Percentiles rank a stretch among this genome's conserved stretches.
Conservation (phyloP, 1,140 invertebrate species). For the Heliconius hermathena region DNA sequence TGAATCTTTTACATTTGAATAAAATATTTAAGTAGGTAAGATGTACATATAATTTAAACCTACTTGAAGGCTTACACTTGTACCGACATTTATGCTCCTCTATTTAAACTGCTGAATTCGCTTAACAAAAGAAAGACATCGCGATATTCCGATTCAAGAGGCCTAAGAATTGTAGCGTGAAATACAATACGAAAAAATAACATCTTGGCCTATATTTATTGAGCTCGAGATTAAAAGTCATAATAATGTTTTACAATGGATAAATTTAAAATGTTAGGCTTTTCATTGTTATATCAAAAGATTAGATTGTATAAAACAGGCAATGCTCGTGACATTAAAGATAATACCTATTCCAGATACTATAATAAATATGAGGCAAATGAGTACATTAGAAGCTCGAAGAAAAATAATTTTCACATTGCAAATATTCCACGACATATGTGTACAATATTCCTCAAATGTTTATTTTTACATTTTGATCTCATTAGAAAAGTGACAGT, state of each 20-base stretch:
- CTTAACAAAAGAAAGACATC: constrained; percentile 41
- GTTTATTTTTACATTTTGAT: too few species aligned
- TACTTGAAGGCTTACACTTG: constrained; percentile 19
- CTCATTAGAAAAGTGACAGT: too few species aligned
- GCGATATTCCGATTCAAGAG: constrained; percentile 40
- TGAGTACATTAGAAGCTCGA: neutral
- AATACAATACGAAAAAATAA: constrained; percentile 43
- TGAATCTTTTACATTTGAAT: neutral
- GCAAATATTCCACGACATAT: too few species aligned
- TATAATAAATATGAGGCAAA: neutral
- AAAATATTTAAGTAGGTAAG: neutral
- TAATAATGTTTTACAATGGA: constrained; percentile 13
- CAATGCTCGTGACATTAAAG: neutral
- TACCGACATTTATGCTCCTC: constrained; percentile 23
- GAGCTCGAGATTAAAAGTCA: constrained; percentile 43
- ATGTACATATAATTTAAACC: neutral
- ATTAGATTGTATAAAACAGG: neutral
- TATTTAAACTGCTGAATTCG: constrained; percentile 35
- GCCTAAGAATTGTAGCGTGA: constrained; percentile 37
- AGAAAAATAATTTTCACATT: too few species aligned
- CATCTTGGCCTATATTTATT: constrained; percentile 47
- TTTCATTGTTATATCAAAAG: neutral
- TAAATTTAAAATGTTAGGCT: constrained; percentile 3
- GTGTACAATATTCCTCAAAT: too few species aligned
- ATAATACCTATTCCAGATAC: neutral